Evolutionary conservation across 2,888 invertebrate genomes (phyloP).

Genomic region (Drosophila putrida): DNA sequence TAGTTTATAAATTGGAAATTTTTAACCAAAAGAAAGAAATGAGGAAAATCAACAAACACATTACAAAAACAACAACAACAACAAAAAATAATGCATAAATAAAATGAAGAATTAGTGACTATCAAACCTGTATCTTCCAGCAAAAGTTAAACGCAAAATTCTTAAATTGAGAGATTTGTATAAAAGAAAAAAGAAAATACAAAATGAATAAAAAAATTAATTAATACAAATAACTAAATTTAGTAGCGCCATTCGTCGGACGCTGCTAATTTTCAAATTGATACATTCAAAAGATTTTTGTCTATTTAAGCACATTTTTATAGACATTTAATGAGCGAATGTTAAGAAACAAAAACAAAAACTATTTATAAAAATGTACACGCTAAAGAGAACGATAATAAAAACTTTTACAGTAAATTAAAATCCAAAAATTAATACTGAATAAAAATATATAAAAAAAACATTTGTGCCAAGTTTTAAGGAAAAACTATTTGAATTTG

Average conservation of each 20-base stretch:
- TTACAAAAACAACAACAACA: no score
- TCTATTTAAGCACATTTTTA: slow-evolving; percentile 82
- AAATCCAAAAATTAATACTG: slow-evolving; percentile 49
- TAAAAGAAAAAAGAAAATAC: slow-evolving; percentile 35
- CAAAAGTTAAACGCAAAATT: slow-evolving; percentile 70
- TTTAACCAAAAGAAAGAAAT: slow-evolving; percentile 47
- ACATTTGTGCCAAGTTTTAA: slow-evolving; percentile 48
- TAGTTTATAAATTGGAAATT: slow-evolving; percentile 50
- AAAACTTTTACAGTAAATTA: slow-evolving; percentile 65
- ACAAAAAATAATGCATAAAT: slow-evolving; percentile 69
- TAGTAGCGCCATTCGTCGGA: slow-evolving; percentile 52
- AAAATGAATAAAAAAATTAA: slow-evolving; percentile 36
- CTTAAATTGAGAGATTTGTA: slow-evolving; percentile 68
- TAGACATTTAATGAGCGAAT: slow-evolving; percentile 68
- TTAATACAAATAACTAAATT: slow-evolving; percentile 46
- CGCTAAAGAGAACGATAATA: slow-evolving; percentile 75
- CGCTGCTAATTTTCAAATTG: slow-evolving; percentile 38
- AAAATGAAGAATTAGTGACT: slow-evolving; percentile 84
- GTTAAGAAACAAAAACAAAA: slow-evolving; percentile 43
- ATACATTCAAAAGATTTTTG: slow-evolving; percentile 76
- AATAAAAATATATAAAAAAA: slow-evolving; percentile 5
- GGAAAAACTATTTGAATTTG: slow-evolving; percentile 3
- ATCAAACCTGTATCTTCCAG: slow-evolving; percentile 86
- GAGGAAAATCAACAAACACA: slow-evolving; percentile 47
- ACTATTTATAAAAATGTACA: slow-evolving; percentile 79